Percentiles rank a stretch among this genome's conserved stretches.
Conservation (phyloP, 2,797 vertebrate genomes). For the Leptoclinus maculatus region DNA sequence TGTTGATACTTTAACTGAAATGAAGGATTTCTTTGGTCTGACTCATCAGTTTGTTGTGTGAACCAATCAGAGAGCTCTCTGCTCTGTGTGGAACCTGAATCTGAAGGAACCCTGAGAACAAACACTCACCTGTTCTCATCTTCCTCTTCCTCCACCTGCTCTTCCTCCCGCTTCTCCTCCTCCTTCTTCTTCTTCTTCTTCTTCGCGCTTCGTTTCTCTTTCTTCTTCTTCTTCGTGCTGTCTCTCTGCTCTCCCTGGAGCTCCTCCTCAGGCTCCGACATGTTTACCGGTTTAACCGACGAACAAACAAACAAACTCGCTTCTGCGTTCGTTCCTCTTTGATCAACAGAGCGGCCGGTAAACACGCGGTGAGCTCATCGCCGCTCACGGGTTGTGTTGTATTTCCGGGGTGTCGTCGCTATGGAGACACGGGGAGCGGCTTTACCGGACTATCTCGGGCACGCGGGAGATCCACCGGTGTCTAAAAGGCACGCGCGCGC, state of each 20-base stretch:
- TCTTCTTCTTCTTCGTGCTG: constrained; percentile 45
- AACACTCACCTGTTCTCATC: constrained; percentile 58
- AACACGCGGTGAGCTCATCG: constrained; percentile 48
- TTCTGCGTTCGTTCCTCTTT: background rate
- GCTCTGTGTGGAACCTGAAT: background rate
- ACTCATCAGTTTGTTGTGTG: background rate
- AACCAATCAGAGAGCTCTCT: background rate
- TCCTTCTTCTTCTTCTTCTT: constrained; percentile 30
- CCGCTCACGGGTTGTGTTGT: constrained; percentile 18
- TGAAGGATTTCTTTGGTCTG: background rate
- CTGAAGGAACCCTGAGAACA: constrained; percentile 6
- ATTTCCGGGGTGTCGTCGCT: constrained; percentile 72
- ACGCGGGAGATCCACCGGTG: constrained; percentile 14
- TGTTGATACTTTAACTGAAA: background rate
- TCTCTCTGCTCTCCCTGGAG: constrained; percentile 24
- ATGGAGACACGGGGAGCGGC: constrained; percentile 57
- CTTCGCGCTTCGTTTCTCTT: constrained; percentile 29
- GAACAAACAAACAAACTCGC: constrained; percentile 17
- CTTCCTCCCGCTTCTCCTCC: constrained; percentile 3
- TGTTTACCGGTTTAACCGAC: constrained; percentile 26
- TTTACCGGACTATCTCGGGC: constrained; percentile 27
- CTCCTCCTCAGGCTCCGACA: constrained; percentile 59
- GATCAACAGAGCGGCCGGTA: constrained; percentile 27
- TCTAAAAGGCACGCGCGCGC: constrained; percentile 32
- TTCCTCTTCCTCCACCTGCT: constrained; percentile 20